phyloP scores from a whole-genome alignment of 2,888 invertebrate genomes.

The Heliconius sara region DNA sequence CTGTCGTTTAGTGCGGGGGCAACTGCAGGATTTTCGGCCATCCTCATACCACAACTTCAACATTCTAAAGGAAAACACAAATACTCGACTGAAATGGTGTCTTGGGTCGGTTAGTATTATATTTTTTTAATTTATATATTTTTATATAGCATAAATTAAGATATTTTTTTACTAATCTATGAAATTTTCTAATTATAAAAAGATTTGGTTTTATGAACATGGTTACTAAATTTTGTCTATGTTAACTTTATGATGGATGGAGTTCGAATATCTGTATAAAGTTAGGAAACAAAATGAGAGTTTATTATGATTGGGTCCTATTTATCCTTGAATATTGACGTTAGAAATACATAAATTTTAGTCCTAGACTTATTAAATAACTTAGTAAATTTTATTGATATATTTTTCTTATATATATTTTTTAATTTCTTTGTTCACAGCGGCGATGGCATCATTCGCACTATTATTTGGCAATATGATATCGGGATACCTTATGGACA shows the following conservation, averaged over 20 bases:
- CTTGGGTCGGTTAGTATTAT: constrained; percentile 85
- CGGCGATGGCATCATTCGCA: constrained; percentile 85
- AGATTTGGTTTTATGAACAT: no score
- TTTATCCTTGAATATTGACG: neutral
- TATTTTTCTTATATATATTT: neutral
- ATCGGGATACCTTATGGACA: constrained; percentile 85
- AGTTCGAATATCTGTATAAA: neutral
- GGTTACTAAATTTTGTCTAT: neutral
- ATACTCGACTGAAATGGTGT: constrained; percentile 78
- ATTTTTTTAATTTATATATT: neutral
- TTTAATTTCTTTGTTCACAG: constrained; percentile 65
- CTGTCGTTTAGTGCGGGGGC: constrained; percentile 84
- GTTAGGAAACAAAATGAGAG: no score
- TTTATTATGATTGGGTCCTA: no score
- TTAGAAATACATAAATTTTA: neutral
- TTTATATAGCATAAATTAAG: no score
- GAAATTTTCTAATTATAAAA: no score
- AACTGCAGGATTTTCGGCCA: constrained; percentile 86
- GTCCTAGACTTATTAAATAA: neutral
- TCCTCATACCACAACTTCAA: constrained; percentile 85
- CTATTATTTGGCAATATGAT: constrained; percentile 85
- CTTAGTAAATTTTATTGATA: neutral
- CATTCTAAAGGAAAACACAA: constrained; percentile 67
- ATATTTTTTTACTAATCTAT: no score
- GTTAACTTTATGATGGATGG: neutral